A percentile compares a stretch with the other conserved stretches of the same genome.
Evolutionary conservation across 1,140 invertebrate genomes (phyloP).

Genomic region (Acromyrmex charruanus): DNA sequence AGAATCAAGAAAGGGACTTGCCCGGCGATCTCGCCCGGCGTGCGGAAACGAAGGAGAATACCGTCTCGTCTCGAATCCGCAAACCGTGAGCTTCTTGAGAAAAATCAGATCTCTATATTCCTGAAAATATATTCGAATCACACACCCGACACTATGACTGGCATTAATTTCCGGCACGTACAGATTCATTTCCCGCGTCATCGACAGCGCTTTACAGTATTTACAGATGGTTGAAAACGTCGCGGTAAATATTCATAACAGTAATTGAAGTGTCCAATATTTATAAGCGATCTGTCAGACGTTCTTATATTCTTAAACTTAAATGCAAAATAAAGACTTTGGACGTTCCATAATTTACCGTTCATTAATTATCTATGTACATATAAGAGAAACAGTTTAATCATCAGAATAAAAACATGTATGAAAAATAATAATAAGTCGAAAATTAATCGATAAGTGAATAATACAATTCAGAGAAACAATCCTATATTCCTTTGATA

Average conservation of each 20-base stretch:
- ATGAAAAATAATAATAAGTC: too few relatives aligned
- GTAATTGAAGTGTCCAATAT: conserved; percentile 19
- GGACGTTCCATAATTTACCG: background rate
- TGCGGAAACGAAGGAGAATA: background rate
- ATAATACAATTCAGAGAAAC: too few relatives aligned
- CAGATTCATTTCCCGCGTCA: conserved; percentile 59
- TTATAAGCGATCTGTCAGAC: background rate
- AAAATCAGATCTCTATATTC: conserved; percentile 53
- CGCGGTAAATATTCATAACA: conserved; percentile 55
- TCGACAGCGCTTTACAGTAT: conserved; percentile 42
- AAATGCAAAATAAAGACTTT: background rate
- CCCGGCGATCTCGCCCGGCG: background rate
- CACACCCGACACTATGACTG: background rate
- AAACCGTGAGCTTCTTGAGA: conserved; percentile 6
- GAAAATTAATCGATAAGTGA: too few relatives aligned
- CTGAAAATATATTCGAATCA: conserved; percentile 37
- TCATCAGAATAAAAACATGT: background rate
- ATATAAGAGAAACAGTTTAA: background rate
- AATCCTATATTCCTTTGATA: too few relatives aligned
- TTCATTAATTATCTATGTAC: background rate
- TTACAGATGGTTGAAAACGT: conserved; percentile 24
- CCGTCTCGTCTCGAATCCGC: background rate
- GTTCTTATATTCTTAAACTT: background rate
- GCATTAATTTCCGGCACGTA: conserved; percentile 59
- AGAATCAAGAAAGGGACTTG: conserved; percentile 58